Percentiles rank a stretch among this genome's conserved stretches.
phyloP scores from a whole-genome alignment of 2,888 invertebrate species.

The Xanthorhoe spadicearia region DNA sequence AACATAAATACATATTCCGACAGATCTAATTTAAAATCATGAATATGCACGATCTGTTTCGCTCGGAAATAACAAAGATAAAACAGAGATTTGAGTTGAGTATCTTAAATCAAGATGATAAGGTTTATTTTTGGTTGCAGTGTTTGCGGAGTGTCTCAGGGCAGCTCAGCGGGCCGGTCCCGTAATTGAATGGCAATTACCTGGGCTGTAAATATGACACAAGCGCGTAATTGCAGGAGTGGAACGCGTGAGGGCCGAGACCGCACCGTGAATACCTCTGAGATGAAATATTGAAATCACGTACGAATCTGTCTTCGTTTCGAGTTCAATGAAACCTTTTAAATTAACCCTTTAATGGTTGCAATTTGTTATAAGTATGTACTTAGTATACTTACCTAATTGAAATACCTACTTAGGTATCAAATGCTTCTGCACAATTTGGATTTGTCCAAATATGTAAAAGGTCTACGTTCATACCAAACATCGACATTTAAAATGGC shows the following conservation, averaged over 20 bases:
- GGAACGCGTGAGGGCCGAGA: conserved; percentile 75
- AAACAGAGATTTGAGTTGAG: neutral
- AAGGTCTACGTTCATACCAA: too few relatives aligned
- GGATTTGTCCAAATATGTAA: too few relatives aligned
- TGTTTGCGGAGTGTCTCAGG: conserved; percentile 13
- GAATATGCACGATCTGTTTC: neutral
- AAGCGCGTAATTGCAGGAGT: conserved; percentile 84
- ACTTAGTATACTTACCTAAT: too few relatives aligned
- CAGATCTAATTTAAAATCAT: conserved; percentile 6
- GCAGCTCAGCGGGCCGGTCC: conserved; percentile 71
- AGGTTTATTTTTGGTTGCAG: conserved; percentile 9
- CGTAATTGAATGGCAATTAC: conserved; percentile 86
- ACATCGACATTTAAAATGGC: too few relatives aligned
- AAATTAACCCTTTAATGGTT: conserved; percentile 34
- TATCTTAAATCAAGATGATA: conserved; percentile 10
- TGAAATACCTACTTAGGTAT: too few relatives aligned
- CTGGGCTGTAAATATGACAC: conserved; percentile 85
- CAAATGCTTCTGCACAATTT: too few relatives aligned
- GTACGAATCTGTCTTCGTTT: conserved; percentile 52
- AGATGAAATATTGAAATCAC: conserved; percentile 78
- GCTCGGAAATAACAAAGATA: neutral
- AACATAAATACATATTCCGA: neutral
- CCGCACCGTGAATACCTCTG: conserved; percentile 72
- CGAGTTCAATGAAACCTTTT: conserved; percentile 32
- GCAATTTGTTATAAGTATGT: conserved; percentile 17